Conservation (phyloP, 2,888 invertebrate genomes). For the Hirtodrosophila duncani region DNA sequence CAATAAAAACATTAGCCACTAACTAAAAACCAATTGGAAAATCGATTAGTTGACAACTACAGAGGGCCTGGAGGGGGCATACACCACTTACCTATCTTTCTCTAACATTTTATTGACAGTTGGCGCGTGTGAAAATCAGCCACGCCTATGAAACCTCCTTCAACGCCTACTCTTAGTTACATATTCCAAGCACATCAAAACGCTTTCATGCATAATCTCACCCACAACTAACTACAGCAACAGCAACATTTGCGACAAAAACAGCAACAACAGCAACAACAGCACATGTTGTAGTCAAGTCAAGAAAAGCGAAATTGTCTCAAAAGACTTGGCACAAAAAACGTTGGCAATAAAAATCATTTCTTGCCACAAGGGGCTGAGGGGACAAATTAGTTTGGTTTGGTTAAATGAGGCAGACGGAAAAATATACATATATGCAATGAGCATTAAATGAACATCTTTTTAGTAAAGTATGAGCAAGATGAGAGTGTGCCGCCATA, state of each 20-base stretch:
- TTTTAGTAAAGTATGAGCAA: constrained; percentile 4
- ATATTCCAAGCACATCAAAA: constrained; percentile 56
- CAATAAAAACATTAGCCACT: constrained; percentile 34
- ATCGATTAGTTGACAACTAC: constrained; percentile 60
- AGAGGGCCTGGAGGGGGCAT: not conserved
- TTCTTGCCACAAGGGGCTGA: constrained; percentile 29
- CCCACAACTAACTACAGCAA: constrained; percentile 28
- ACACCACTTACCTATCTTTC: too few relatives aligned
- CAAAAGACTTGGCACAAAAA: constrained; percentile 46
- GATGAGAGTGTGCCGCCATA: too few relatives aligned
- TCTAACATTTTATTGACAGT: constrained; percentile 38
- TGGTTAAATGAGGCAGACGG: constrained; percentile 26
- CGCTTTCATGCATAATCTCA: constrained; percentile 70
- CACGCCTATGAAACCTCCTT: not conserved
- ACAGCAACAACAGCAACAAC: not conserved
- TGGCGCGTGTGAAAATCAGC: constrained; percentile 22
- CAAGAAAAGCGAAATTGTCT: constrained; percentile 65
- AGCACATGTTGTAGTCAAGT: constrained; percentile 32
- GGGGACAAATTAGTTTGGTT: constrained; percentile 23
- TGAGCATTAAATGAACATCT: constrained; percentile 36
- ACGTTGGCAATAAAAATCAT: constrained; percentile 61
- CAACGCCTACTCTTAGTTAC: not conserved
- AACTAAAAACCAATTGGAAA: constrained; percentile 50
- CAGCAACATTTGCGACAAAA: constrained; percentile 15
- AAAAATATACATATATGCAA: too few relatives aligned